Evolutionary conservation across 2,888 invertebrate genomes (phyloP), one percentile per base, ranked within the genome.

Genomic region (Hydrotaea cyrtoneurina): DNA sequence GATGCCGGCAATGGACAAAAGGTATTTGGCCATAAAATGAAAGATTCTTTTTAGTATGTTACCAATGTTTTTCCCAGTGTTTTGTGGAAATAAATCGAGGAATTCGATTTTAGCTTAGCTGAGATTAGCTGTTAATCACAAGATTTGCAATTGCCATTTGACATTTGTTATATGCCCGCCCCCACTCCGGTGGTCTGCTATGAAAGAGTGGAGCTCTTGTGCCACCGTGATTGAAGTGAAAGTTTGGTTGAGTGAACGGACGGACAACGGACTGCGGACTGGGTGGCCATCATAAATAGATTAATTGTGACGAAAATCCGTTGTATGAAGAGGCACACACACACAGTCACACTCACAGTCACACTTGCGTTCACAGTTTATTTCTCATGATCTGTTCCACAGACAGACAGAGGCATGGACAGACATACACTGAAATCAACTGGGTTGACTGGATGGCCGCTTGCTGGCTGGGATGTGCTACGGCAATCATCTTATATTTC

Each of bases 271-370:
- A 69, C 59, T 75, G 59, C 71, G 39, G 72, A 46, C 73, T 78
- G 72, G 53, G 83, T 83, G 75, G 76, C 62, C 83, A 83, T 78
- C 78, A 82, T 83, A 78, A 86, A 83, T 86, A 78, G 80, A 83
- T 80, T 83, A 83, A 86, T 86, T 85, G 79, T 78, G 82, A 85
- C 73, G 79, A 85, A 85, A 82, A 85, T 85, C 77, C 82, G 71
- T 43, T 85, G 73, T 66, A 75, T 74, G 77, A n/a, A n/a, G 64
- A 55, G 73, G 53, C 39, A 55, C 31, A 13, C 43, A 72, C 53
- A 46, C n/a, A 76, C 39, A 31, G 31, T n/a, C 8, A 55, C 64
- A 75, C 19, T 39, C 10, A 43, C 71, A 53, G 8, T 36, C n/a
- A 50, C 53, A 62, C 57, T 13, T 26, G 17, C 36, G 50, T 17